A percentile compares a stretch with the other conserved stretches of the same genome.
phyloP scores from a whole-genome alignment of 2,797 vertebrate genomes.

The Phrynocephalus vlangalii region DNA sequence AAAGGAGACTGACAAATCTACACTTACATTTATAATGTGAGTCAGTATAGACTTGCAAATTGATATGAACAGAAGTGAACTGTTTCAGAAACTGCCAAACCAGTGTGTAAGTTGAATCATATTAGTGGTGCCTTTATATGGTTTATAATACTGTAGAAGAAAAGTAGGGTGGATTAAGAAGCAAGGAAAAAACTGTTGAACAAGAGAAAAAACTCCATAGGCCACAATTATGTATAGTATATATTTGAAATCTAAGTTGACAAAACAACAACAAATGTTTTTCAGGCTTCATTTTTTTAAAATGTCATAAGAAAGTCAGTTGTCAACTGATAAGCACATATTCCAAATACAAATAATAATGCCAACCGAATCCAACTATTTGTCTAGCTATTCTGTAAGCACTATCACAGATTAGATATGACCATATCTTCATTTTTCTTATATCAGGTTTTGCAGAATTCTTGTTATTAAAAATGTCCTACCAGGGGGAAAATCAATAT shows the following conservation, averaged over 20 bases:
- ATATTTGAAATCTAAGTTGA: slow-evolving; percentile 9
- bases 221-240: background rate
- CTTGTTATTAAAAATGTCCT: background rate
- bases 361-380: background rate
- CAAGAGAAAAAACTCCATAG: background rate
- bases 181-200: background rate
- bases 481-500: background rate
- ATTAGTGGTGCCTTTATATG: background rate
- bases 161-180: background rate
- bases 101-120: background rate
- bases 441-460: background rate
- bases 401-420: slow-evolving; percentile 9
- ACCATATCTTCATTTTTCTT: background rate
- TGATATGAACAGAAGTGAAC: too few species aligned
- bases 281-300: background rate
- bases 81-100: background rate
- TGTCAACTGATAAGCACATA: background rate
- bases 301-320: background rate
- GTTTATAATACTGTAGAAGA: background rate
- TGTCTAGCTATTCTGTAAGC: background rate
- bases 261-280: background rate
- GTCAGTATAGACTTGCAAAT: too few species aligned
- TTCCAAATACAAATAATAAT: background rate
- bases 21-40: background rate
- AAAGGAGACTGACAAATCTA: background rate